Evolutionary conservation across 1,140 invertebrate species (phyloP), one percentile per base, ranked within the genome.

Genomic region (Macrosteles quadrilineatus): DNA sequence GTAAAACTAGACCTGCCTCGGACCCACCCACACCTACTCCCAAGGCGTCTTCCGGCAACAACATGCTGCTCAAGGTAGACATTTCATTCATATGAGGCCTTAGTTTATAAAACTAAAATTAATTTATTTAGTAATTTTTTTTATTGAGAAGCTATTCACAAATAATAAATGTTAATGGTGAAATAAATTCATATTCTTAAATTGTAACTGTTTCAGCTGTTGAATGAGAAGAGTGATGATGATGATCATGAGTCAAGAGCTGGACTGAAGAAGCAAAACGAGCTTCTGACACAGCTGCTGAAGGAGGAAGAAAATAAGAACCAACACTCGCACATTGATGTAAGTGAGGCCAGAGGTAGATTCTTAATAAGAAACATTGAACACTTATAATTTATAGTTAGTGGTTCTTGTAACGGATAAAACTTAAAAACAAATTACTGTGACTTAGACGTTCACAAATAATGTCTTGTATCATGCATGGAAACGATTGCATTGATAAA

Each of bases 151-250:
- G n/a, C n/a, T n/a, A n/a, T n/a, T n/a, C n/a, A n/a, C n/a, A n/a
- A n/a, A n/a, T n/a, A n/a, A n/a, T n/a, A n/a, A n/a, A n/a, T n/a
- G n/a, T n/a, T n/a, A n/a, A n/a, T n/a, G n/a, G n/a, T n/a, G n/a
- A n/a, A n/a, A n/a, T n/a, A n/a, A n/a, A n/a, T n/a, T n/a, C n/a
- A n/a, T n/a, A n/a, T n/a, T n/a, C n/a, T n/a, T n/a, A n/a, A n/a
- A 36, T 36, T 36, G 32, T 36, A 14, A 36, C 14, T 36, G 32
- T n/a, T n/a, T n/a, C 85, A 96, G 77, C 82, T 96, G 1, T 25
- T 25, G 29, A 95, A 94, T 77, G 91, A 92, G 68, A 92, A 90
- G 80, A 90, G 87, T 59, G 91, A 95, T 72, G 91, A 93, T 73
- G 91, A 93, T 73, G 86, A 88, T 72, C 81, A 88, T 40, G 87